Conservation (phyloP, 2,888 invertebrate species). For the Eristalis intricaria region DNA sequence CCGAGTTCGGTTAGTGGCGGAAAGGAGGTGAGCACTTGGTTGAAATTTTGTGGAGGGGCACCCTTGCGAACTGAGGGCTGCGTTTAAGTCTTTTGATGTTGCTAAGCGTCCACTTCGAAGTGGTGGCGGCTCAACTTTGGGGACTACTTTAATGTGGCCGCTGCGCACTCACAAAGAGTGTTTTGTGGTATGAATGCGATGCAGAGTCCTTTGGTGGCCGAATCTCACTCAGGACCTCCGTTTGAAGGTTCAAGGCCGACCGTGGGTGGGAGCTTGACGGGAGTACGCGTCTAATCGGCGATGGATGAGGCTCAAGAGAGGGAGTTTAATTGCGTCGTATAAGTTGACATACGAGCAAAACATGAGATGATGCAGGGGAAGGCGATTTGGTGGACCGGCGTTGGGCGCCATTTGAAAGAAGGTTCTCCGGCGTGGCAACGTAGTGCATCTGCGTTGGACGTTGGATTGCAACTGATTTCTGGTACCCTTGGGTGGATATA, state of each 20-base stretch:
- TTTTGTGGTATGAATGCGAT: neutral
- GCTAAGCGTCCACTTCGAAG: neutral
- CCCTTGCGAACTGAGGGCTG: neutral
- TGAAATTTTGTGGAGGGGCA: neutral
- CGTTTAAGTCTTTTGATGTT: neutral
- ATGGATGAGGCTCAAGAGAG: too few species aligned
- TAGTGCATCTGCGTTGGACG: neutral
- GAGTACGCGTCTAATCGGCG: too few species aligned
- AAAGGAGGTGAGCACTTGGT: neutral
- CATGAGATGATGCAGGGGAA: too few species aligned
- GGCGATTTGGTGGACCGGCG: neutral
- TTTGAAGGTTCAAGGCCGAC: too few species aligned
- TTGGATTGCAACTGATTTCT: neutral
- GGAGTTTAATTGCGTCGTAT: too few species aligned
- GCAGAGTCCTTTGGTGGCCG: neutral
- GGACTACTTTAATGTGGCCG: neutral
- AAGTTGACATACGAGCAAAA: too few species aligned
- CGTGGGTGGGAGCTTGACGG: too few species aligned
- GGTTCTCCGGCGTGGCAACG: too few species aligned
- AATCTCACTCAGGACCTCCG: too few species aligned
- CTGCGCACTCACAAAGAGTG: too few species aligned
- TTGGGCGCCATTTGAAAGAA: neutral
- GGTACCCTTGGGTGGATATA: too few species aligned
- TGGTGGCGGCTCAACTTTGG: neutral
- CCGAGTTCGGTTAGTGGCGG: neutral